Conservation (phyloP, 2,113 vertebrate genomes). For the Urocitellus parryii region DNA sequence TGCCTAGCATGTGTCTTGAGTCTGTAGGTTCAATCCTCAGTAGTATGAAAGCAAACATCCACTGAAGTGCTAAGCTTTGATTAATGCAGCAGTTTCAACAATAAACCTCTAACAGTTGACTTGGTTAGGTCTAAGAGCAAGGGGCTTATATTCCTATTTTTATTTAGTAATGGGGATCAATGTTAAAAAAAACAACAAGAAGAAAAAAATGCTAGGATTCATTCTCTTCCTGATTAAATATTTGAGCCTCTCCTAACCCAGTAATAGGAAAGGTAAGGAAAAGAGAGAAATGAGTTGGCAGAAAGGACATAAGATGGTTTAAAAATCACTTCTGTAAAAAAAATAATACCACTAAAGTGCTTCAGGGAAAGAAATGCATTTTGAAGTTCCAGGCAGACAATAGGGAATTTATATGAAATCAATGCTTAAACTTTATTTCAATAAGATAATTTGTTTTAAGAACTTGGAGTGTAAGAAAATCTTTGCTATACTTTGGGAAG, state of each 20-base stretch:
- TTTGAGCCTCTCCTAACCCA: neutral
- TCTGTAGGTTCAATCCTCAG: neutral
- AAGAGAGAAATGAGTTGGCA: neutral
- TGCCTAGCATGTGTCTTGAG: neutral
- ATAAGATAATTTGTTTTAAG: constrained; percentile 40
- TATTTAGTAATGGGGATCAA: neutral
- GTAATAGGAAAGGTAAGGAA: neutral
- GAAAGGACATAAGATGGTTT: neutral
- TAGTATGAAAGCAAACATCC: neutral
- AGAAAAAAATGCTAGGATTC: neutral
- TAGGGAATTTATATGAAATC: constrained; percentile 52
- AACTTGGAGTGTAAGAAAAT: constrained; percentile 28
- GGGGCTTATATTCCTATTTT: neutral
- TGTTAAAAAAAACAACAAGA: neutral
- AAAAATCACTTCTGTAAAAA: neutral
- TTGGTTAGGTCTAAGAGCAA: neutral
- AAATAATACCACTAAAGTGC: neutral
- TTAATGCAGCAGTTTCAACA: neutral
- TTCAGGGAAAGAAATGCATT: constrained; percentile 19
- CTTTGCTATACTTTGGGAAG: neutral
- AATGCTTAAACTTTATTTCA: constrained; percentile 44
- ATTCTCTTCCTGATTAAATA: constrained; percentile 25
- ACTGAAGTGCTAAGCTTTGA: neutral
- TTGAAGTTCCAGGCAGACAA: constrained; percentile 22
- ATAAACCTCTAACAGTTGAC: neutral